Percentiles rank a stretch among this genome's conserved stretches.
phyloP scores from a whole-genome alignment of 2,797 vertebrate species.

The Fistularia tabacaria region DNA sequence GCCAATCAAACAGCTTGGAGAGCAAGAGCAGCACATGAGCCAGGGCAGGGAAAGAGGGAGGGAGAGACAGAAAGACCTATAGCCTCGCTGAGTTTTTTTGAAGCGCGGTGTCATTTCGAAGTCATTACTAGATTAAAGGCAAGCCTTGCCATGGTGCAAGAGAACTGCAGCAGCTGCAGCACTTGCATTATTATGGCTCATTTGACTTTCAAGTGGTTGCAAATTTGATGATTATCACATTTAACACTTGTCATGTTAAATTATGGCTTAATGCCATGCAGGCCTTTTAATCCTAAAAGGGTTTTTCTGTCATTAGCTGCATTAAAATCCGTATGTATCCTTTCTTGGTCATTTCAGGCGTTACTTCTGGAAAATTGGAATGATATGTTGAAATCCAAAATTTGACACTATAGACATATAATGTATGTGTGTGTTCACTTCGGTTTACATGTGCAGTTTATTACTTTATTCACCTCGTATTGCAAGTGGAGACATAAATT shows the following conservation, averaged over 20 bases:
- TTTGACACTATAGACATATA: not conserved
- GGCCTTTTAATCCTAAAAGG: constrained; percentile 20
- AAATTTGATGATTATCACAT: constrained; percentile 67
- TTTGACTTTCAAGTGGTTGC: constrained; percentile 65
- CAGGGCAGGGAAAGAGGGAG: constrained; percentile 53
- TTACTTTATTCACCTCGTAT: no score
- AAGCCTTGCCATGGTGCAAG: constrained; percentile 27
- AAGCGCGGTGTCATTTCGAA: constrained; percentile 60
- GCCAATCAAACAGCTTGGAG: constrained; percentile 93
- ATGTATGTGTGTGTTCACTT: no score
- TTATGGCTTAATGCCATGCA: constrained; percentile 36
- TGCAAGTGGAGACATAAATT: no score
- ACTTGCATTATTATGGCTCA: constrained; percentile 54
- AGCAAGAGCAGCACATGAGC: constrained; percentile 61
- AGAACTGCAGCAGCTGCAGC: constrained; percentile 46
- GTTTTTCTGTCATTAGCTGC: constrained; percentile 1
- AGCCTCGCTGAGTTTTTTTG: constrained; percentile 57
- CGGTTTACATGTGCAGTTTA: no score
- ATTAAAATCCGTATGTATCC: not conserved
- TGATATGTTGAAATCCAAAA: not conserved
- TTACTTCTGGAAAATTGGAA: constrained; percentile 6
- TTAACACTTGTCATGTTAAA: constrained; percentile 62
- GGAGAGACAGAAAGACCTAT: constrained; percentile 47
- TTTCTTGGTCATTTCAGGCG: not conserved
- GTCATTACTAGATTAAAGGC: constrained; percentile 74